Conservation (phyloP, 2,113 vertebrate genomes). For the Thunnus maccoyii region DNA sequence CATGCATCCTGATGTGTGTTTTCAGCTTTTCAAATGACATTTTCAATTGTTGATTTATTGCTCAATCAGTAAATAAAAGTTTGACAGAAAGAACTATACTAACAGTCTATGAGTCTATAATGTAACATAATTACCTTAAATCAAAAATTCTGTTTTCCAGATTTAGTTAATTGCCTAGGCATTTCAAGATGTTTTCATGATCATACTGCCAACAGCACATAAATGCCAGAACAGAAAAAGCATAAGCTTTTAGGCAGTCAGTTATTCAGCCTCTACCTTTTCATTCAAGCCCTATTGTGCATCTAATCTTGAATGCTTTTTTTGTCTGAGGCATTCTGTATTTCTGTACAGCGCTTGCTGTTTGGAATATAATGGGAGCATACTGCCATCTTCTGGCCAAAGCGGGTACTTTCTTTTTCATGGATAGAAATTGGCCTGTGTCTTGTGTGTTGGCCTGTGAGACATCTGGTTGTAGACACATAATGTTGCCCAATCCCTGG, state of each 20-base stretch:
- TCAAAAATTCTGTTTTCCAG: background rate
- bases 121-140: slow-evolving; percentile 7
- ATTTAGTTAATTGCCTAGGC: slow-evolving; percentile 22
- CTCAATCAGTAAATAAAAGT: background rate
- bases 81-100: background rate
- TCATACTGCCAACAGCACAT: slow-evolving; percentile 20
- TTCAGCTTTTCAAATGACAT: background rate
- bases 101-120: background rate
- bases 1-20: background rate
- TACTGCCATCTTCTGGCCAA: slow-evolving; percentile 83
- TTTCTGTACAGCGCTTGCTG: background rate
- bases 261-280: slow-evolving; percentile 59
- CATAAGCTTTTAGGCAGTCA: slow-evolving; percentile 42
- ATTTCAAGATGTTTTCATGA: slow-evolving; percentile 35
- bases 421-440: slow-evolving; percentile 9
- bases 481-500: slow-evolving; percentile 49
- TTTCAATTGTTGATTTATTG: background rate
- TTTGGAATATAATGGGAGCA: slow-evolving; percentile 60
- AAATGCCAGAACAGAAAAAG: slow-evolving; percentile 30
- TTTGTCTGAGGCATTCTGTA: slow-evolving; percentile 6
- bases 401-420: slow-evolving; percentile 2
- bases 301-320: slow-evolving; percentile 34
- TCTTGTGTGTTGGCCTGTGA: slow-evolving; percentile 22
- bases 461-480: slow-evolving; percentile 63
- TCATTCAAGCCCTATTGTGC: slow-evolving; percentile 57